Evolutionary conservation across 2,113 vertebrate genomes (phyloP).

Genomic region (Syngnathus typhle): DNA sequence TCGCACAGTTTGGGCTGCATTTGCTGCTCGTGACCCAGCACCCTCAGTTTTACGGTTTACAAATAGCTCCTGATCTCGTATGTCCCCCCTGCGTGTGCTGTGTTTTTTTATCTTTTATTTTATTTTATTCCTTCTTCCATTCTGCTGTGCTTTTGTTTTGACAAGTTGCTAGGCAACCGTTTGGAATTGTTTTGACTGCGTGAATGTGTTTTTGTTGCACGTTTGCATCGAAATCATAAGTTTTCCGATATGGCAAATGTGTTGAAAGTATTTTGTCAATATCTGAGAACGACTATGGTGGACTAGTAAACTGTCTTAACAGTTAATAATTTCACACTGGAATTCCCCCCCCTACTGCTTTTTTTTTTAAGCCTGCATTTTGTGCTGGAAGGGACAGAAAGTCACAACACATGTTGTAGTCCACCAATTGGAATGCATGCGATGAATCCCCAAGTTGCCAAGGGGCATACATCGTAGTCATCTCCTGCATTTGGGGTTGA

Average conservation of each 20-base stretch:
- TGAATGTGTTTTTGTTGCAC: constrained; percentile 25
- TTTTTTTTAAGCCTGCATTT: constrained; percentile 12
- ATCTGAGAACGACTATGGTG: too few species aligned
- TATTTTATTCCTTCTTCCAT: constrained; percentile 3
- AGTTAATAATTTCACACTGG: too few species aligned
- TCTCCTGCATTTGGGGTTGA: too few species aligned
- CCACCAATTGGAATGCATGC: neutral
- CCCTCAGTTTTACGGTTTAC: neutral
- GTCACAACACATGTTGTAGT: neutral
- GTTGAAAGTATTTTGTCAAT: too few species aligned
- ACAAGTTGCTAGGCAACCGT: constrained; percentile 36
- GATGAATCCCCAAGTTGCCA: neutral
- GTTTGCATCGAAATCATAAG: constrained; percentile 5
- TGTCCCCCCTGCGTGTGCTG: constrained; percentile 8
- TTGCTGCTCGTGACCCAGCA: constrained; percentile 72
- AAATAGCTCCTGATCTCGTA: neutral
- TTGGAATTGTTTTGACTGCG: constrained; percentile 36
- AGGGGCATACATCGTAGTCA: neutral
- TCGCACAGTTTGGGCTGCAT: constrained; percentile 73
- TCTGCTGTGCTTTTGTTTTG: constrained; percentile 25
- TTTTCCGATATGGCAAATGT: too few species aligned
- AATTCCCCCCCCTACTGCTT: neutral
- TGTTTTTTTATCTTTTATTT: constrained; percentile 5
- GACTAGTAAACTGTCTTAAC: neutral
- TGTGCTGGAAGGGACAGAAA: neutral